These are phyloP conservation scores for Cepaea nemoralis DNA, from an alignment of 1,140 invertebrate species.

Conservation along the genomic window DNA sequence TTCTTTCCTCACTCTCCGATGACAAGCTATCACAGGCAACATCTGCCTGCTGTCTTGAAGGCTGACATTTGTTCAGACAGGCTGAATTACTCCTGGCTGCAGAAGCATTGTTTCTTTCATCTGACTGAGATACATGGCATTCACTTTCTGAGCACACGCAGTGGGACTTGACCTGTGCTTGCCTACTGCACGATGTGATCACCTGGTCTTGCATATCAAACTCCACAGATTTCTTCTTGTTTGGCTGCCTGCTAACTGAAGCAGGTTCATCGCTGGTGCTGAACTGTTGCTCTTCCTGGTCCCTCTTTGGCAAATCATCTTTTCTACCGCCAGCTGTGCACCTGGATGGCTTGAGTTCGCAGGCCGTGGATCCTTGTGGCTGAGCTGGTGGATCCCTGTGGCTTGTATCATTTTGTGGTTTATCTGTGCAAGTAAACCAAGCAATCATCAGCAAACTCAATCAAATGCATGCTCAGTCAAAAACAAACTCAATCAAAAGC, in stretches of 20 bases:
- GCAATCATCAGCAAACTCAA: not conserved
- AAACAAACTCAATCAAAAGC: not conserved
- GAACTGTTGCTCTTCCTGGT: not conserved
- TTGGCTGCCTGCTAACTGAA: not conserved
- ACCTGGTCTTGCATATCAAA: not conserved
- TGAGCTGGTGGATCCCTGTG: not conserved
- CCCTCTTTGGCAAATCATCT: not conserved
- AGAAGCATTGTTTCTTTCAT: not conserved
- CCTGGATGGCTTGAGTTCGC: not conserved
- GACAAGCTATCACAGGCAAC: not conserved
- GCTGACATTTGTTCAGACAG: not conserved
- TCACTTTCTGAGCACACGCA: not conserved
- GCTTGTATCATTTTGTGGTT: not conserved
- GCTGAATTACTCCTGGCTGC: not conserved
- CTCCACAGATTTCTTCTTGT: not conserved
- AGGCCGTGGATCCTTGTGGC: not conserved
- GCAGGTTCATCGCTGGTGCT: not conserved
- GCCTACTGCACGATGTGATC: not conserved
- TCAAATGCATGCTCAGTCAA: not conserved
- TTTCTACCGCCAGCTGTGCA: not conserved
- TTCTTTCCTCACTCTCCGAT: not conserved
- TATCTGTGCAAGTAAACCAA: not conserved
- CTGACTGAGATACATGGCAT: not conserved
- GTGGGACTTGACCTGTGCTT: not conserved
- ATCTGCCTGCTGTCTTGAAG: not conserved